These are phyloP conservation scores for Drosophila melanogaster DNA, from an alignment of 1,140 invertebrate species.

Conservation along the genomic window Release_6_plus_ISO1_MT NT_033779.5:16728001-16728500, in stretches of 20 bases:
- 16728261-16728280: neutral
- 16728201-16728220: neutral
- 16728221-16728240: neutral
- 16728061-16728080: neutral
- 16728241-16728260: constrained; percentile 2
- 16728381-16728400: neutral
- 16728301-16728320: neutral
- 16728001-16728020: neutral
- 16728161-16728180: too few species aligned
- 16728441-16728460: neutral
- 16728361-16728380: neutral
- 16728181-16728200: neutral
- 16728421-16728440: neutral
- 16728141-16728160: too few species aligned
- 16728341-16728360: neutral
- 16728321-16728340: neutral
- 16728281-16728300: neutral
- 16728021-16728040: too few species aligned
- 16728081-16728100: too few species aligned
- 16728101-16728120: neutral
- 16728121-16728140: neutral
- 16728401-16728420: neutral
- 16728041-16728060: too few species aligned
- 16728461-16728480: neutral
- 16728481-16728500: neutral